Base-by-base conservation (phyloP, 2,113 vertebrate species). In the Clupea harengus region DNA sequence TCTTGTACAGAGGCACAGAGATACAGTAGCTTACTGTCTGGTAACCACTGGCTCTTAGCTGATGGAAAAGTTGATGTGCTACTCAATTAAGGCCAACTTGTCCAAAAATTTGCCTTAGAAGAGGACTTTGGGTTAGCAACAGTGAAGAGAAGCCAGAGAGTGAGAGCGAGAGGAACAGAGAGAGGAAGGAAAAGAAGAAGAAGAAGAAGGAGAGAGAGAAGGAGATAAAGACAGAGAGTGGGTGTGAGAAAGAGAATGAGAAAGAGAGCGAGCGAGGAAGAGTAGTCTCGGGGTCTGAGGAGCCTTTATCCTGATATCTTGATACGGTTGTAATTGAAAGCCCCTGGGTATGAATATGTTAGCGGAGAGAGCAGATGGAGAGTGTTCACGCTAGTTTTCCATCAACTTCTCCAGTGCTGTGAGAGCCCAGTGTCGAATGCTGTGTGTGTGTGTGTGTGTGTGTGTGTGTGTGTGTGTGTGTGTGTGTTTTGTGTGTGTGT, bases 301-400 rank as follows among this genome's bases (percentile, higher is more conserved):
- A 64, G 85, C 45, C 88, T 92, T 88, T 80, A 91, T 91, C 83
- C 57, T 89, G 87, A 90, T 87, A 89, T 88, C 81, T 85, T 88
- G 89, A 92, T 92, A 83, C 78, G 85, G 85, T 49, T 85, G 72
- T 86, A 90, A 91, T 89, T 82, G 86, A 87, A 89, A 82, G 85
- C 88, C 82, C 72, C 84, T 84, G 89, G 86, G 85, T 89, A 85
- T 86, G 83, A 91, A 89, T 89, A 86, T 87, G 81, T 86, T 67
- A 90, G 83, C 46, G 78, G n/a, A 15, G 49, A 47, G 85, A 84
- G 50, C 87, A 88, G 87, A 83, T 83, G 83, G 87, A 83, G 82
- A 83, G 22, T 81, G 82, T 81, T 84, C 82, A 78, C 2, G 39
- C 82, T 75, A 75, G 52, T 44, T 82, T 87, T 85, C 83, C 75